These are phyloP conservation scores for Sebastes umbrosus DNA, from an alignment of 2,797 vertebrate species.

Conservation along the genomic window DNA sequence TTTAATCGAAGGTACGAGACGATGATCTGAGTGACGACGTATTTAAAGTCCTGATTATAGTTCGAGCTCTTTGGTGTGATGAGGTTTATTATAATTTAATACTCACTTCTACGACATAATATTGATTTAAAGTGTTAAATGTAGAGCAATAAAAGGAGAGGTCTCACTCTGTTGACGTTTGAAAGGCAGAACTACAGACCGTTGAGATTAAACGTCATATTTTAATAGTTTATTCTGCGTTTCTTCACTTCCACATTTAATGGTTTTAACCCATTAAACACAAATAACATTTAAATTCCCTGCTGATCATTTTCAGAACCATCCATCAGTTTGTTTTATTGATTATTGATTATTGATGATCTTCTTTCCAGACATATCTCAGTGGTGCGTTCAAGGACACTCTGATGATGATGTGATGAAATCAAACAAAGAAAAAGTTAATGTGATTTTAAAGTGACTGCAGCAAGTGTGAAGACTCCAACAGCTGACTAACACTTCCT, in stretches of 20 bases:
- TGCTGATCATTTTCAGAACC: background rate
- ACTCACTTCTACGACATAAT: background rate
- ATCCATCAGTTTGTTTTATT: background rate
- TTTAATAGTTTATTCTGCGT: background rate
- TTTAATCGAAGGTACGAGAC: slow-evolving; percentile 77
- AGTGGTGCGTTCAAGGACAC: background rate
- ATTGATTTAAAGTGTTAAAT: background rate
- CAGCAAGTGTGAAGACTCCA: background rate
- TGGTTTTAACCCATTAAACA: background rate
- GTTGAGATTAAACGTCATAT: background rate
- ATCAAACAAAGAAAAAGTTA: background rate
- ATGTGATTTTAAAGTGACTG: background rate
- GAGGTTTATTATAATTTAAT: slow-evolving; percentile 5
- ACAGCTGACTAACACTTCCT: background rate
- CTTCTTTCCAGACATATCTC: background rate
- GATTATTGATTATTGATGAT: background rate
- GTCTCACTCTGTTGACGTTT: background rate
- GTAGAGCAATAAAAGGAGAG: background rate
- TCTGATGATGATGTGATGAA: background rate
- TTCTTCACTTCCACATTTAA: background rate
- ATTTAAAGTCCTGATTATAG: slow-evolving; percentile 61
- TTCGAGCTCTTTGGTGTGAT: slow-evolving; percentile 25
- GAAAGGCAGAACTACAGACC: background rate
- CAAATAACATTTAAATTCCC: background rate
- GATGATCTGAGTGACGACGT: slow-evolving; percentile 49